These are phyloP conservation scores for Loriculus beryllinus DNA, from an alignment of 2,797 vertebrate genomes.

Conservation along the genomic window DNA sequence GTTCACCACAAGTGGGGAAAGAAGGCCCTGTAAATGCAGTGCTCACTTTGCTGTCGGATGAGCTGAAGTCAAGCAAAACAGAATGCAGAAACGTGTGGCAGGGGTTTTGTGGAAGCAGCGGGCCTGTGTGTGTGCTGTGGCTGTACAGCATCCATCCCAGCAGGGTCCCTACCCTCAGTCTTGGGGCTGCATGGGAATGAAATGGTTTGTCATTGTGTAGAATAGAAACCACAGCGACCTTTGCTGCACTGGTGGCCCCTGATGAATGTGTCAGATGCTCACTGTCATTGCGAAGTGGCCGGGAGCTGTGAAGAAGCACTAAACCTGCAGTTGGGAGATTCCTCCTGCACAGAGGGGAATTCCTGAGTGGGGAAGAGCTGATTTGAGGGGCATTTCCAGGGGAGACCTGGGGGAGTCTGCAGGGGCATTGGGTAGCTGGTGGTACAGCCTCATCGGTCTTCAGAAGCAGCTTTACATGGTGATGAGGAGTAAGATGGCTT, in stretches of 20 bases:
- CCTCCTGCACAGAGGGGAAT: neutral
- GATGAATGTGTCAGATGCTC: neutral
- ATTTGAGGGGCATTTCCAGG: neutral
- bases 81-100: neutral
- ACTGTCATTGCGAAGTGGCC: neutral
- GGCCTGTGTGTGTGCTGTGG: neutral
- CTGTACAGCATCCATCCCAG: neutral
- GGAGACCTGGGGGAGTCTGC: neutral
- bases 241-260: neutral
- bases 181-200: neutral
- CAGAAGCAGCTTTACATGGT: neutral
- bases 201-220: neutral
- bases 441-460: rapidly evolving
- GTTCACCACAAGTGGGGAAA: neutral
- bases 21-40: neutral
- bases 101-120: neutral
- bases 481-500: neutral
- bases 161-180: neutral
- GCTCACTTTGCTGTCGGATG: neutral
- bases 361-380: neutral
- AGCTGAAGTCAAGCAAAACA: neutral
- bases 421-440: neutral
- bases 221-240: rapidly evolving
- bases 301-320: neutral
- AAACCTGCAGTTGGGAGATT: neutral